Conservation (phyloP, 2,888 invertebrate species). For the Folsomia manolachei region DNA sequence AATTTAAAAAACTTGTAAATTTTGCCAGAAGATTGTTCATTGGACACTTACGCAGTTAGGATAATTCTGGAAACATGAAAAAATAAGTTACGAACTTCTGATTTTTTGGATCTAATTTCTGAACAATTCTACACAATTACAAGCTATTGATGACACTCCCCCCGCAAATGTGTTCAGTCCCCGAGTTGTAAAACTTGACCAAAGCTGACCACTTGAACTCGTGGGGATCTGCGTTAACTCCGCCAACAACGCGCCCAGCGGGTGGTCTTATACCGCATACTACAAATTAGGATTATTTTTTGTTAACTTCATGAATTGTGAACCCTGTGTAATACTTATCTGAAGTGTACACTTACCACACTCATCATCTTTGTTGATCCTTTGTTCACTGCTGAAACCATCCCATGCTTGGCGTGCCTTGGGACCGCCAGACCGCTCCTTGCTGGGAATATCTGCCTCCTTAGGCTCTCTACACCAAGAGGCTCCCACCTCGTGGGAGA, state of each 20-base stretch:
- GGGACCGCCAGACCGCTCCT: background rate
- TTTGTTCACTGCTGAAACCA: background rate
- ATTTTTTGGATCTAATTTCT: too few species aligned
- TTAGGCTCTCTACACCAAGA: background rate
- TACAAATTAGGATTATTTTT: too few species aligned
- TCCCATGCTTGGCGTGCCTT: background rate
- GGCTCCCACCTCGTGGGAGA: background rate
- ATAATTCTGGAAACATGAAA: too few species aligned
- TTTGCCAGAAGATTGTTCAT: too few species aligned
- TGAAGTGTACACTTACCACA: background rate
- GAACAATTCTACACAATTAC: too few species aligned
- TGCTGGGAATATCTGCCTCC: background rate
- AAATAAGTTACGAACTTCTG: too few species aligned
- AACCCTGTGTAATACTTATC: too few species aligned
- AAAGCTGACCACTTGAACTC: background rate
- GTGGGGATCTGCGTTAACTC: background rate
- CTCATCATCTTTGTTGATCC: background rate
- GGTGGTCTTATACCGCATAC: background rate
- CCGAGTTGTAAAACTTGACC: background rate
- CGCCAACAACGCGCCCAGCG: background rate
- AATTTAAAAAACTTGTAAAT: too few species aligned
- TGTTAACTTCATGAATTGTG: too few species aligned
- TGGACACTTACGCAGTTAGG: too few species aligned
- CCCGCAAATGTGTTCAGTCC: background rate
- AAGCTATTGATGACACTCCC: background rate